Conservation (phyloP, 2,113 vertebrate genomes). For the Upupa epops region DNA sequence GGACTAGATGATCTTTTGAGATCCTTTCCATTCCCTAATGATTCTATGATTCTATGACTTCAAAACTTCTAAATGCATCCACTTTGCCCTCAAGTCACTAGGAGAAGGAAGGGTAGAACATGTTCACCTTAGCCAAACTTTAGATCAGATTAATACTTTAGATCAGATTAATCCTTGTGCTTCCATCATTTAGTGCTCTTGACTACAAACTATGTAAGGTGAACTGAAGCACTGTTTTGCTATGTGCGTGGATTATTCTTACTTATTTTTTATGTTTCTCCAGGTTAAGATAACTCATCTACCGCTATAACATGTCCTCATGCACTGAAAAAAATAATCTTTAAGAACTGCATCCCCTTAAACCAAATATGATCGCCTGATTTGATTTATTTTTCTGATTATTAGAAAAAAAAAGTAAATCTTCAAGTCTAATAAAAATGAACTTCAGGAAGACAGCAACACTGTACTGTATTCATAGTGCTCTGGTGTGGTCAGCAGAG, state of each 20-base stretch:
- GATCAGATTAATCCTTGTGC: background rate
- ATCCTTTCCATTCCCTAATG: too few relatives aligned
- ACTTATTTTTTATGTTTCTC: background rate
- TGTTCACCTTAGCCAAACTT: constrained; percentile 30
- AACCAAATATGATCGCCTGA: background rate
- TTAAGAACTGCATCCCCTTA: background rate
- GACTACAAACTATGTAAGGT: background rate
- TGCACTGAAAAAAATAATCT: background rate
- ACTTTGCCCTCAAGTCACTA: constrained; percentile 3
- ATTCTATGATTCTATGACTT: too few relatives aligned
- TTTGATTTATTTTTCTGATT: background rate
- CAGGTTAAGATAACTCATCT: too few relatives aligned
- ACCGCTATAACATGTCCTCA: background rate
- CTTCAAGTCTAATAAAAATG: background rate
- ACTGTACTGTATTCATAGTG: background rate
- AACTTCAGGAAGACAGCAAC: background rate
- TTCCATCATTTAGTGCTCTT: background rate
- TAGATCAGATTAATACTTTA: background rate
- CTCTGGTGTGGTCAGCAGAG: background rate
- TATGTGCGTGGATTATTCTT: background rate
- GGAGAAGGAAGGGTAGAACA: background rate
- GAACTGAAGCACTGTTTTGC: background rate
- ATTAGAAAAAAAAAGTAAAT: background rate
- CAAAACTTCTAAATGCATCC: constrained; percentile 27
- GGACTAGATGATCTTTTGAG: too few relatives aligned